phyloP scores from a whole-genome alignment of 2,113 vertebrate species.

The Corythornis madagascariensis region DNA sequence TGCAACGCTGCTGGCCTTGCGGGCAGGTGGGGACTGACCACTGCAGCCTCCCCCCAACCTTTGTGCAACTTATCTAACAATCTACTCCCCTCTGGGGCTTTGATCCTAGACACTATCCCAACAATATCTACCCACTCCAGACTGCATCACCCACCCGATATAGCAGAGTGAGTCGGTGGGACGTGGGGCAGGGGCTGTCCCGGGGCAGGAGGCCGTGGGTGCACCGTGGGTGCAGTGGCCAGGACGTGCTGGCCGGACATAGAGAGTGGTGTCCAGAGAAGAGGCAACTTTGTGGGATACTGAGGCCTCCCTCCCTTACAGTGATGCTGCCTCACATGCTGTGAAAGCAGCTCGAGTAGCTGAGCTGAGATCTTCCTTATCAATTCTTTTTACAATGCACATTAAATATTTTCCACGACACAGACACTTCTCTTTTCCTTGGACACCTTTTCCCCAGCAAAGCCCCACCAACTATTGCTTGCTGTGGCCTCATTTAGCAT shows the following conservation, averaged over 20 bases:
- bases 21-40: neutral
- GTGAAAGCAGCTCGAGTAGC: neutral
- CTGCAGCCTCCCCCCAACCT: neutral
- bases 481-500: slow-evolving; percentile 54
- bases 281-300: neutral
- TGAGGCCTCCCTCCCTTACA: neutral
- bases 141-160: neutral
- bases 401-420: slow-evolving; percentile 68
- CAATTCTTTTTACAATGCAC: slow-evolving; percentile 50
- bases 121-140: neutral
- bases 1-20: neutral
- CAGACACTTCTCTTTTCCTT: slow-evolving; percentile 10
- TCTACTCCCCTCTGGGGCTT: neutral
- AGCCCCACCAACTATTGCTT: slow-evolving; percentile 65
- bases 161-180: neutral
- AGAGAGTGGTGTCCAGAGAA: rapidly evolving
- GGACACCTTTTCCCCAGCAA: slow-evolving; percentile 34
- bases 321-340: neutral
- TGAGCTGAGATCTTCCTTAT: slow-evolving; percentile 12
- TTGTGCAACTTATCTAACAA: neutral
- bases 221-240: neutral
- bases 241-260: neutral
- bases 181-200: neutral
- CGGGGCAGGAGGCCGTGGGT: neutral
- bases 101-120: neutral